Evolutionary conservation across 2,797 vertebrate genomes (phyloP), one percentile per base, ranked within the genome.

Genomic region (Mormyrops attenuatus): DNA sequence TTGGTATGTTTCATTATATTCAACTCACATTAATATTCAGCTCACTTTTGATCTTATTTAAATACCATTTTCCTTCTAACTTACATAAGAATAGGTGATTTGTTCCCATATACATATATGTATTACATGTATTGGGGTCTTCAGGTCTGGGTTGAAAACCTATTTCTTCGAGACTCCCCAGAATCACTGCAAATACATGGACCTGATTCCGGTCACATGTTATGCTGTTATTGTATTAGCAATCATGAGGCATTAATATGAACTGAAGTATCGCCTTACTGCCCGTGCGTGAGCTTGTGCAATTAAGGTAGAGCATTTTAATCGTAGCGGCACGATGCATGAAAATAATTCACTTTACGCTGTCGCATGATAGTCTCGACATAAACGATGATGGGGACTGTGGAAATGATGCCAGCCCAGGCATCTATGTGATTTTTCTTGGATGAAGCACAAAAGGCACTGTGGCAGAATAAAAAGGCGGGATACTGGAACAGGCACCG

Each of bases 391-490:
- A 57, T 50, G 30, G 15, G 52, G 53, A n/a, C 52, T 17, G 6
- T 0, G 53, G 26, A 11, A 3, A 4, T 55, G 53, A 57, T 38
- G 85, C 84, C 47, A 53, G 30, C 53, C 53, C 3, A 8, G 53
- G 13, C 52, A 44, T 57, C 53, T 49, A 57, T 87, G 15, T 30
- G 3, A 41, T 87, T 60, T 87, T 57, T 52, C 15, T 87, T 73
- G 26, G 52, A 17, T 55, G 50, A 53, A 87, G 53, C 30, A 60
- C 53, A 57, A 52, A 30, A 38, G 15, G 52, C 34, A 57, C 85
- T 57, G 85, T 57, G 50, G 52, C 53, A 87, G 34, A 87, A 87
- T 87, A 60, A 60, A 87, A 87, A 38, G 85, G 50, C 34, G 6
- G 85, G 34, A 60, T 41, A 6, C 52, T 87, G 85, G 22, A 87